Evolutionary conservation across 2,113 vertebrate genomes (phyloP).

Genomic region (Dolichotis patagonum): DNA sequence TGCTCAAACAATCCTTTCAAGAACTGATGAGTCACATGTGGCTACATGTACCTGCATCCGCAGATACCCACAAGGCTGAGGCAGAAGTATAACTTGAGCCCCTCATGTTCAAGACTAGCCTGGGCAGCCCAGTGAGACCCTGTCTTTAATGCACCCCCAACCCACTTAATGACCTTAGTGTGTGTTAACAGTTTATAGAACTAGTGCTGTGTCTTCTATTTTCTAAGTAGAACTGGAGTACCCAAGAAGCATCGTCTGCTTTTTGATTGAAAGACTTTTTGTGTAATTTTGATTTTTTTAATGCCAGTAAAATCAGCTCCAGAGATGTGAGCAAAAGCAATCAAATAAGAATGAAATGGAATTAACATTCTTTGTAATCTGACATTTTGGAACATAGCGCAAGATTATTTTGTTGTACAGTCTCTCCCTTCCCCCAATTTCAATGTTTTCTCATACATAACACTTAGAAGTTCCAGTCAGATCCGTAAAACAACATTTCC

Average conservation of each 20-base stretch:
- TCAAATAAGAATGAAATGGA: constrained; percentile 34
- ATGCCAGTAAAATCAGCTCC: constrained; percentile 44
- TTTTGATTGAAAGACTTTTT: constrained; percentile 46
- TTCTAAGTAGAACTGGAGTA: not conserved
- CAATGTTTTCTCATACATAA: constrained; percentile 56
- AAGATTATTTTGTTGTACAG: constrained; percentile 41
- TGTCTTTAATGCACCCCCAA: not conserved
- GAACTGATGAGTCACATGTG: not conserved
- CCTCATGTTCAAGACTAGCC: not conserved
- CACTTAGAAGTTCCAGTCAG: constrained; percentile 57
- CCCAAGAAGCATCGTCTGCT: not conserved
- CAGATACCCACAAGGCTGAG: not conserved
- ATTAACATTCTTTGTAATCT: constrained; percentile 44
- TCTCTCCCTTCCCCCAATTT: constrained; percentile 7
- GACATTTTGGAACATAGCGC: constrained; percentile 33
- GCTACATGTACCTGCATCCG: not conserved
- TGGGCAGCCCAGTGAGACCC: not conserved
- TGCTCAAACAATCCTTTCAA: constrained; percentile 6
- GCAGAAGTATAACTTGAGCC: not conserved
- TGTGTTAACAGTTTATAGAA: not conserved
- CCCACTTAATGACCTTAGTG: not conserved
- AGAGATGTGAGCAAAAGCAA: constrained; percentile 12
- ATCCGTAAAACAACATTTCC: constrained; percentile 70
- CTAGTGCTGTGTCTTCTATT: not conserved
- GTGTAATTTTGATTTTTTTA: constrained; percentile 39